Evolutionary conservation across 2,113 vertebrate genomes (phyloP).

Genomic region (Panthera leo): DNA sequence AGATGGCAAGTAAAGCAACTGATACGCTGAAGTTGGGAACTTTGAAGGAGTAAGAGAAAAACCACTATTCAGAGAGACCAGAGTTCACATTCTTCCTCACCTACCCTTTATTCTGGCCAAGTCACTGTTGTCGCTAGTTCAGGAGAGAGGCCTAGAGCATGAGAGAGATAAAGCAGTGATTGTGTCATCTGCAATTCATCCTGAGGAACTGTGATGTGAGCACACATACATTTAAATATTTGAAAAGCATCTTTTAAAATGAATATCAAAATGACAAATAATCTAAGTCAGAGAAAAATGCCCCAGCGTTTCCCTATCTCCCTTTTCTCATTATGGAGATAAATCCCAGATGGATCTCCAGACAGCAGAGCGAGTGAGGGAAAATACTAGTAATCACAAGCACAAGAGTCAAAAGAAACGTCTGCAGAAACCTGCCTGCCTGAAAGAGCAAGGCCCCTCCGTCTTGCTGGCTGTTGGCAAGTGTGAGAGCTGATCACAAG

Average conservation of each 20-base stretch:
- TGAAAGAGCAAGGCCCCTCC: background rate
- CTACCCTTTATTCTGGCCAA: slow-evolving; percentile 56
- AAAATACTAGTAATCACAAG: slow-evolving; percentile 72
- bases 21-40: background rate
- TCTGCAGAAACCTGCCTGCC: slow-evolving; percentile 52
- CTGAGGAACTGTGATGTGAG: slow-evolving; percentile 81
- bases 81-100: background rate
- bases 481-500: background rate
- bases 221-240: slow-evolving; percentile 87
- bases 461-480: background rate
- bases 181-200: slow-evolving; percentile 75
- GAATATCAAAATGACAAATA: slow-evolving; percentile 87
- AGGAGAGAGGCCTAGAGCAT: slow-evolving; percentile 57
- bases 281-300: slow-evolving; percentile 84
- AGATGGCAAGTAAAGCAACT: background rate
- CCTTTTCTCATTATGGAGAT: slow-evolving; percentile 88
- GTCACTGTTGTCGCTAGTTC: slow-evolving; percentile 23
- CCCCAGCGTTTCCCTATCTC: slow-evolving; percentile 82
- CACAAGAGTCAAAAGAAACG: slow-evolving; percentile 65
- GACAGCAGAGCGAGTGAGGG: slow-evolving; percentile 69
- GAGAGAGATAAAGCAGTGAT: slow-evolving; percentile 73
- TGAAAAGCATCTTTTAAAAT: slow-evolving; percentile 87
- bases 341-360: slow-evolving; percentile 80
- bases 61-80: background rate
- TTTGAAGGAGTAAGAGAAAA: background rate